These are phyloP conservation scores for Liodrosophila aerea DNA, from an alignment of 2,888 invertebrate genomes.

Conservation along the genomic window DNA sequence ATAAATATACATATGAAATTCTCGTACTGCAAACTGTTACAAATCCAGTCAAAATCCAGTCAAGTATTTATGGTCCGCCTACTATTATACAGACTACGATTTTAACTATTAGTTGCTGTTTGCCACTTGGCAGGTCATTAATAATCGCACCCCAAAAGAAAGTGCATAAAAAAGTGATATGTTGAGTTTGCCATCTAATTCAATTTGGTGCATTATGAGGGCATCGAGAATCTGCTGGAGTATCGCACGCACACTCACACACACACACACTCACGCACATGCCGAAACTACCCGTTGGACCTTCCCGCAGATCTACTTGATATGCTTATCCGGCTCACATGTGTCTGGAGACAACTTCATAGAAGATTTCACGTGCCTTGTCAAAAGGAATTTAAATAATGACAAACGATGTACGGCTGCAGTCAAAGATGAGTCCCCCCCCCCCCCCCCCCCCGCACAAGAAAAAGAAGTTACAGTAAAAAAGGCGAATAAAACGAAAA, in stretches of 20 bases:
- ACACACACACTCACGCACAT: conserved; percentile 8
- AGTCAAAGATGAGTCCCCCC: conserved; percentile 59
- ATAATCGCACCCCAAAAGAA: conserved; percentile 14
- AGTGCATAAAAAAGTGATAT: conserved; percentile 27
- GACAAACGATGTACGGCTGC: conserved; percentile 78
- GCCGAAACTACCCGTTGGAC: conserved; percentile 25
- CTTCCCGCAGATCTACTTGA: conserved; percentile 44
- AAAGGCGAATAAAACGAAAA: conserved; percentile 16
- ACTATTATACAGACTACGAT: too few species aligned
- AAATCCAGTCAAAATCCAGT: too few species aligned
- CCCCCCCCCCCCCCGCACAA: background rate
- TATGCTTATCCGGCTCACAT: conserved; percentile 59
- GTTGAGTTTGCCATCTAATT: conserved; percentile 79
- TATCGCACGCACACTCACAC: conserved; percentile 35
- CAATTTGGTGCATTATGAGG: conserved; percentile 70
- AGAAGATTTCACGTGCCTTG: conserved; percentile 70
- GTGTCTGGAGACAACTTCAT: conserved; percentile 70
- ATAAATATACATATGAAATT: too few species aligned
- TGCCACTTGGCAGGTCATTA: conserved; percentile 37
- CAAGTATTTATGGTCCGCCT: too few species aligned
- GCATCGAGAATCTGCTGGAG: conserved; percentile 33
- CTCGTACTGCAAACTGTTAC: too few species aligned
- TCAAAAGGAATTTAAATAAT: conserved; percentile 81
- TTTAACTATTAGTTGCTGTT: background rate
- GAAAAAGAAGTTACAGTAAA: conserved; percentile 21